Evolutionary conservation across 2,797 vertebrate genomes (phyloP).

Genomic region (Betta splendens): DNA sequence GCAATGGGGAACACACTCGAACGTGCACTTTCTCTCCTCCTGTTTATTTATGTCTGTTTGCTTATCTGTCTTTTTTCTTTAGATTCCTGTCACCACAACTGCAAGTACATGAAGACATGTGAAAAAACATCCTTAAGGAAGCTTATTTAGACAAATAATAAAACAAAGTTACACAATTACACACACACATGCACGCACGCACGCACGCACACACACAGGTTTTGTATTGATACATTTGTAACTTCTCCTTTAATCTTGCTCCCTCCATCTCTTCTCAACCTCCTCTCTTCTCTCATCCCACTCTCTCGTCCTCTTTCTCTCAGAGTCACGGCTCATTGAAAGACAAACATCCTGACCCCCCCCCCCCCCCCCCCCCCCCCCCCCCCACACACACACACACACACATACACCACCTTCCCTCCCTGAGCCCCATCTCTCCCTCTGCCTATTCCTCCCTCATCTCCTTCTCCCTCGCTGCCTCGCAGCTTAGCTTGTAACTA

Average conservation of each 20-base stretch:
- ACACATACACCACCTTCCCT: conserved; percentile 40
- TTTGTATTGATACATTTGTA: neutral
- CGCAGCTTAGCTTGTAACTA: conserved; percentile 81
- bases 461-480: conserved; percentile 32
- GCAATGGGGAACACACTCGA: conserved; percentile 18
- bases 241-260: conserved; percentile 45
- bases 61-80: neutral
- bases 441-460: conserved; percentile 64
- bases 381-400: no score
- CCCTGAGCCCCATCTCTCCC: conserved; percentile 64
- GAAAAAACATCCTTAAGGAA: conserved; percentile 2
- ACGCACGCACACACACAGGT: neutral
- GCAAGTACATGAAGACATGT: neutral
- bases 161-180: neutral
- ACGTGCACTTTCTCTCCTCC: conserved; percentile 25
- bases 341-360: conserved; percentile 80
- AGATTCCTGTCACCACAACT: conserved; percentile 15
- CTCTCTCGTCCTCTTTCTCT: conserved; percentile 77
- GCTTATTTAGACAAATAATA: neutral
- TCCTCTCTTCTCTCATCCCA: conserved; percentile 67
- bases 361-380: conserved; percentile 11
- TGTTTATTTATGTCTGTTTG: conserved; percentile 31
- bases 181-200: neutral
- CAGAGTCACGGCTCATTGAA: conserved; percentile 81
- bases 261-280: conserved; percentile 66